Evolutionary conservation across 2,888 invertebrate genomes (phyloP), one percentile per base, ranked within the genome.

Genomic region (Pyrgus malvae): DNA sequence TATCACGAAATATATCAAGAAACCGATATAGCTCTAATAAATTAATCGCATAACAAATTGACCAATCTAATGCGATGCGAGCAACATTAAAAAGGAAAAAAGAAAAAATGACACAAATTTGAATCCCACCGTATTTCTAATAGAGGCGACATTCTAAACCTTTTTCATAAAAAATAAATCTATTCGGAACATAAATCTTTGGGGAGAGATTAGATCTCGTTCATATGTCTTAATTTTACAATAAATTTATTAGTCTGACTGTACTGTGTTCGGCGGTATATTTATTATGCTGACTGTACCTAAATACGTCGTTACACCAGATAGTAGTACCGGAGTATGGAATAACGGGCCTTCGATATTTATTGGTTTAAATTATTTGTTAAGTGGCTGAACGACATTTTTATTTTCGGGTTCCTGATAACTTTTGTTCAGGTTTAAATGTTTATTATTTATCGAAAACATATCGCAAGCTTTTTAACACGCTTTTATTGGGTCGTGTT

Each of bases 201-300:
- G 62, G 57, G 57, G 25, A 48, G 59, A 83, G 88, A 89, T 89
- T 87, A 89, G 87, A 89, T 89, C 88, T 83, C 71, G 70, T 70
- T 72, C 70, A 74, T 85, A 85, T 77, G 78, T 83, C 87, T 88
- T 84, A 88, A 88, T 88, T 84, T 85, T 81, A 80, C 77, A 76
- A 76, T 80, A 80, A 85, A 87, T 88, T 83, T 85, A 83, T 84
- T 75, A 75, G 75, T 74, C 59, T 59, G 66, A 61, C 55, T 65
- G 63, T 61, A 64, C 56, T 48, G 65, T 64, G 64, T 62, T 67
- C 65, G 60, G 55, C 57, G 58, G 61, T 65, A 70, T 83, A 85
- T 86, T 85, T 87, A 84, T 85, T 74, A 68, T 68, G 70, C 63
- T 60, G 76, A 75, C 68, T 80, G 80, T 84, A 83, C 86, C 80